Conservation (phyloP, 2,888 invertebrate genomes). For the Chaetogeoica ovagalla region DNA sequence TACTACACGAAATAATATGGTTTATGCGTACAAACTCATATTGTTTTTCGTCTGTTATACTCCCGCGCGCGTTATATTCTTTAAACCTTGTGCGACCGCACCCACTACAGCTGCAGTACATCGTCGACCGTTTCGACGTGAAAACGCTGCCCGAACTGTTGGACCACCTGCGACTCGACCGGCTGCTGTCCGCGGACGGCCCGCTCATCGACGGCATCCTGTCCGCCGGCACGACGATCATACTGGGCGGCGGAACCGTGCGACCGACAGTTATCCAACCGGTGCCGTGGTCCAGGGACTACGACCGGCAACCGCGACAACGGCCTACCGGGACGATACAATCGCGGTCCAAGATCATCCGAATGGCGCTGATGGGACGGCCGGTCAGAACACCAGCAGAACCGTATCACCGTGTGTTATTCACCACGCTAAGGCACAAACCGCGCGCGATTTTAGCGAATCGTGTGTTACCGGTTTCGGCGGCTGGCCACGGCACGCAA, state of each 20-base stretch:
- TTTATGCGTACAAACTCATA: too few relatives aligned
- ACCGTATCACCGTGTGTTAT: background rate
- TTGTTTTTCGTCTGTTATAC: too few relatives aligned
- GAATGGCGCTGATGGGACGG: constrained; percentile 32
- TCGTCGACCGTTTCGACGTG: constrained; percentile 46
- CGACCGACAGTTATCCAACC: background rate
- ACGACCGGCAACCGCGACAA: background rate
- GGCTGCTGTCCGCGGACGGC: constrained; percentile 33
- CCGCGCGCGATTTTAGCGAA: background rate
- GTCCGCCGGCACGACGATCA: constrained; percentile 10
- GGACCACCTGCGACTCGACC: constrained; percentile 57
- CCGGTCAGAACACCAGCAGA: constrained; percentile 30
- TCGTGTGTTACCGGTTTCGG: too few relatives aligned
- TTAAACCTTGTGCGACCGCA: too few relatives aligned
- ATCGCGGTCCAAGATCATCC: constrained; percentile 1
- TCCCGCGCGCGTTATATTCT: too few relatives aligned
- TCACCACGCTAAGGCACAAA: too few relatives aligned
- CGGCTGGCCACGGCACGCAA: too few relatives aligned
- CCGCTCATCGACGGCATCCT: constrained; percentile 27
- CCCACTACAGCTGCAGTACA: constrained; percentile 52
- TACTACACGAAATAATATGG: too few relatives aligned
- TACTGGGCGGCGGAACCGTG: background rate
- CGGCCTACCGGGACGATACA: background rate
- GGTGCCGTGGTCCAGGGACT: background rate
- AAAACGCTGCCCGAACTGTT: constrained; percentile 53